Base-by-base conservation (phyloP, 2,888 invertebrate species). In the Lissonota sp. region DNA sequence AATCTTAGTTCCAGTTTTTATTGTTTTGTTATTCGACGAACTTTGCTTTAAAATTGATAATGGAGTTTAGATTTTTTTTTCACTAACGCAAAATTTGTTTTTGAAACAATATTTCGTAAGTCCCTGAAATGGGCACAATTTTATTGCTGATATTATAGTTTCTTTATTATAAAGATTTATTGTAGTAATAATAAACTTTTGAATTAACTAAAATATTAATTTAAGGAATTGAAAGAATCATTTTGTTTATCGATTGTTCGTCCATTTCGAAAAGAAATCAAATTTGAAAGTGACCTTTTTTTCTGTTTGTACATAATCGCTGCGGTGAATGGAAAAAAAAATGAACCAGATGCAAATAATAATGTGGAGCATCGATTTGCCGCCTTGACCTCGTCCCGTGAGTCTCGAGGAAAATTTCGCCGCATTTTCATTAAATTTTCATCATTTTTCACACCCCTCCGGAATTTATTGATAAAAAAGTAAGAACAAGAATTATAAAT, bases 311-410 rank as follows among this genome's bases (percentile, higher is more conserved):
- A 26, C 26, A 26, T 2, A 26, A 26, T 26, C 26, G 26, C 26
- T 26, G 26, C 26, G 1, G 26, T 26, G 26, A 26, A 26, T 26
- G 26, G 53, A 12, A 14, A 53, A 53, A n/a, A 53, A 49, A 63
- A 40, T 49, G 12, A n/a, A 14, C 44, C 26, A 14, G 10, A 10
- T 14, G n/a, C 10, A 42, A 40, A n/a, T 44, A 55, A n/a, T 46
- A n/a, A 46, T 64, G 63, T 63, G 73, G 64, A 73, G 73, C 64
- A 73, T 73, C 73, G 73, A 73, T 73, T 64, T 64, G 46, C 63
- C 55, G 64, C 73, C 64, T 73, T 63, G 64, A 63, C 73, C 64
- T 3, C 44, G 64, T 64, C 64, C 10, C 5, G 37, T 26, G 55
- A 73, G 37, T 57, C 64, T 73, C 57, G 55, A 51, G 14, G 26